Conservation (phyloP, 2,888 invertebrate genomes). For the Zeuzera pyrina region DNA sequence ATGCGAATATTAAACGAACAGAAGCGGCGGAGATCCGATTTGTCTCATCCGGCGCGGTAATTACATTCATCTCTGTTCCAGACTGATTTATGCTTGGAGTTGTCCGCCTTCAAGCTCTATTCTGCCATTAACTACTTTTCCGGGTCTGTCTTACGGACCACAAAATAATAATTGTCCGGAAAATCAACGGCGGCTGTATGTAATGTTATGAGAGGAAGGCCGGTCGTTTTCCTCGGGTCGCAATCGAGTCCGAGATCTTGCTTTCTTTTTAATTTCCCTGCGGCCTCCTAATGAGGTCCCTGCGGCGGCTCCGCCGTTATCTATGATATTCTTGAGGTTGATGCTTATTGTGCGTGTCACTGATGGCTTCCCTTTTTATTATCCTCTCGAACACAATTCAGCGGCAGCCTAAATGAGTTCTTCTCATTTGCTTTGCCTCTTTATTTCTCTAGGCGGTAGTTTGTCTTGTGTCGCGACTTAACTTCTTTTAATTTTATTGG, state of each 20-base stretch:
- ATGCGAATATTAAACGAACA: no score
- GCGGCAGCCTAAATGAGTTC: slow-evolving; percentile 68
- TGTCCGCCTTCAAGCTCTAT: slow-evolving; percentile 33
- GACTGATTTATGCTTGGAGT: slow-evolving; percentile 48
- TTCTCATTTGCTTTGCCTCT: slow-evolving; percentile 69
- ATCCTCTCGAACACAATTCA: slow-evolving; percentile 72
- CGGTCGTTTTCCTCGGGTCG: slow-evolving; percentile 59
- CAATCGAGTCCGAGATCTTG: slow-evolving; percentile 72
- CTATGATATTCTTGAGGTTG: slow-evolving; percentile 74
- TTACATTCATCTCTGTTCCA: slow-evolving; percentile 54
- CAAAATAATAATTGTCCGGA: slow-evolving; percentile 74
- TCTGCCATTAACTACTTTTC: slow-evolving; percentile 61
- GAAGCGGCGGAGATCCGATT: no score
- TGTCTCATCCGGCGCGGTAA: slow-evolving; percentile 43
- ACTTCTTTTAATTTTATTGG: slow-evolving; percentile 54
- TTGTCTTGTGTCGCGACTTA: slow-evolving; percentile 64
- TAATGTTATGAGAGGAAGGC: slow-evolving; percentile 71
- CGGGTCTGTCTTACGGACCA: slow-evolving; percentile 66
- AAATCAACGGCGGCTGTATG: slow-evolving; percentile 70
- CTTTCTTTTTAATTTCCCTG: slow-evolving; percentile 75
- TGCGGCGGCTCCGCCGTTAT: slow-evolving; percentile 62
- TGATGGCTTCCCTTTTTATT: slow-evolving; percentile 73
- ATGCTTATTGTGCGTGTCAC: slow-evolving; percentile 75
- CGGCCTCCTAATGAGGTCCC: slow-evolving; percentile 72
- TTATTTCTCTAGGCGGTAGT: slow-evolving; percentile 70